Base-by-base conservation (phyloP, 2,113 vertebrate genomes). In the Notiomystis cincta region DNA sequence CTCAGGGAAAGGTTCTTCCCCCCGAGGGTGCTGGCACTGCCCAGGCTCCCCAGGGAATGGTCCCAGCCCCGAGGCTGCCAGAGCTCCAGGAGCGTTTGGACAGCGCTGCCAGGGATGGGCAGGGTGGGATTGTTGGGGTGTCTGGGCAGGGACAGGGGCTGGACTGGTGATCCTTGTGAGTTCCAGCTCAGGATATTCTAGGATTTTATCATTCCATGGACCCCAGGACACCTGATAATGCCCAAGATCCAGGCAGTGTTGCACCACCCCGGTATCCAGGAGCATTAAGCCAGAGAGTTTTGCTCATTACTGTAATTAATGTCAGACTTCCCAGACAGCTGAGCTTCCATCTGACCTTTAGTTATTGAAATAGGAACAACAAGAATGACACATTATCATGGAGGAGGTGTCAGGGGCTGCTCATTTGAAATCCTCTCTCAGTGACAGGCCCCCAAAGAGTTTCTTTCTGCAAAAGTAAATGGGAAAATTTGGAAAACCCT, bases 251-350 rank as follows among this genome's bases (percentile, higher is more conserved):
- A 1, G 19, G 5, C 82, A 51, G 27, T 40, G 21, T 22, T 0
- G 0, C 18, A 13, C 40, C 1, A 1, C 7, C 27, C 47, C 0
- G 0, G 47, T 10, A 37, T 37, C 45, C 13, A 3, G 9, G 28
- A 87, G 44, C 64, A 82, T 28, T 25, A 48, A 91, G 35, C 38
- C 50, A 48, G 30, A 84, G 69, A 51, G 8, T 71, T 67, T 23
- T 53, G 14, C 71, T 94, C 82, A 35, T 95, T 82, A 95, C 50
- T 13, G 50, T 83, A 96, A 96, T 93, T 87, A 93, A 69, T 66
- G 60, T 86, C 91, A 94, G 71, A 24, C 14, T 70, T 64, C 53
- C 35, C n/a, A 84, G 82, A 13, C 21, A 5, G 70, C 18, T 11
- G 1, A 61, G 90, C 61, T 93, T 81, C 65, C 6, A 2, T 42